These are phyloP conservation scores for Drosophila anceps DNA, from an alignment of 2,888 invertebrate genomes.

Conservation along the genomic window DNA sequence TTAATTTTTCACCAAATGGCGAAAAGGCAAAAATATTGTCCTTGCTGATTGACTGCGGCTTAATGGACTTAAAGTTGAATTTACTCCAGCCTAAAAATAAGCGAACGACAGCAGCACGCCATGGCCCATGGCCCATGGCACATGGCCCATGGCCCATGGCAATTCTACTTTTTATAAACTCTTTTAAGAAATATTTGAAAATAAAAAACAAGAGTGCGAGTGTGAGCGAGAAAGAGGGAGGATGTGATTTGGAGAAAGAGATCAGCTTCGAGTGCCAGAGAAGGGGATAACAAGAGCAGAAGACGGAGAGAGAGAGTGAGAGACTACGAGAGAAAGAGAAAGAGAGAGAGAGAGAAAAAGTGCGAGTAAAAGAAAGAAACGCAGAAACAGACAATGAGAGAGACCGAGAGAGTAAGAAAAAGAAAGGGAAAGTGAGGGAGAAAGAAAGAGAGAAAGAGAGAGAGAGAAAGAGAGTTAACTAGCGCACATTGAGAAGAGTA, in stretches of 20 bases:
- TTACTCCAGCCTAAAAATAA: slow-evolving; percentile 1
- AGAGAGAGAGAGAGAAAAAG: neutral
- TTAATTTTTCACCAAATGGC: slow-evolving; percentile 33
- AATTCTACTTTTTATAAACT: neutral
- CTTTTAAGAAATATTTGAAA: neutral
- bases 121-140: too few relatives aligned
- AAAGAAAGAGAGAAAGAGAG: neutral
- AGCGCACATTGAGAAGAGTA: neutral
- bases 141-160: too few relatives aligned
- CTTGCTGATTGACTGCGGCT: slow-evolving; percentile 58
- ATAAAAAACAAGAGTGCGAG: too few relatives aligned
- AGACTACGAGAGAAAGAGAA: too few relatives aligned
- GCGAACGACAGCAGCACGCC: neutral
- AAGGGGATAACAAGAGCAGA: neutral
- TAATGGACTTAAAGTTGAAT: slow-evolving; percentile 42
- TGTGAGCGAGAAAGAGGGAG: neutral
- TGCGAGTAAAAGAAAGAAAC: neutral
- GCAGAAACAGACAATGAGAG: neutral
- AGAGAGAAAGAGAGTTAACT: neutral
- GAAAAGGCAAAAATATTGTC: slow-evolving; percentile 42
- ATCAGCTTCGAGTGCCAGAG: too few relatives aligned
- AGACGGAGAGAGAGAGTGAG: too few relatives aligned
- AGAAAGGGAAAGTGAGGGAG: neutral
- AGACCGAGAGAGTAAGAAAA: neutral
- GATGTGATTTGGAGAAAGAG: neutral